Evolutionary conservation across 2,888 invertebrate species (phyloP).

Genomic region (Galeruca laticollis): DNA sequence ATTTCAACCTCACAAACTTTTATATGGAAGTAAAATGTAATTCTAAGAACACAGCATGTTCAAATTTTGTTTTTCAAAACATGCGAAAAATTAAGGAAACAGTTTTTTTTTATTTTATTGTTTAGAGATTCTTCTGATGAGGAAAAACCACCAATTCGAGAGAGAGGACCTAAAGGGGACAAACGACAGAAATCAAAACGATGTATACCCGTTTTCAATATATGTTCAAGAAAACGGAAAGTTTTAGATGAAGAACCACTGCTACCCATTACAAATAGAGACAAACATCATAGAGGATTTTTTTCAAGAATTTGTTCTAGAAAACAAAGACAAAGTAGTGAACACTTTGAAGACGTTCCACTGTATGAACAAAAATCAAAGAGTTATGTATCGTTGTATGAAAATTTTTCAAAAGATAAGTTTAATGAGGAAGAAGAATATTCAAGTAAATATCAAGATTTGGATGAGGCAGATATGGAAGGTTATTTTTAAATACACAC

Average conservation of each 20-base stretch:
- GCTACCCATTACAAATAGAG: neutral
- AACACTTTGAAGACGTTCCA: neutral
- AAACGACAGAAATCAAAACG: slow-evolving; percentile 29
- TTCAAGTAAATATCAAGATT: slow-evolving; percentile 8
- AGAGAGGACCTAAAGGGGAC: slow-evolving; percentile 20
- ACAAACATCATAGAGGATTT: neutral
- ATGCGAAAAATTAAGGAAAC: too few relatives aligned
- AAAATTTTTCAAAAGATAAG: neutral
- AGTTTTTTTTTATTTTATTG: neutral
- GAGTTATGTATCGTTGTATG: neutral
- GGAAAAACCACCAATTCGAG: slow-evolving; percentile 43
- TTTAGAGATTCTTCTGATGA: slow-evolving; percentile 62
- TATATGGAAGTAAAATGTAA: too few relatives aligned
- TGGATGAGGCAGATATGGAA: slow-evolving; percentile 39
- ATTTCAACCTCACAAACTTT: too few relatives aligned
- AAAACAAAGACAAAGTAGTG: neutral
- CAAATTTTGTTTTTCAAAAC: slow-evolving; percentile 21
- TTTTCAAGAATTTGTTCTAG: neutral
- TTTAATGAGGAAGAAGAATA: slow-evolving; percentile 35
- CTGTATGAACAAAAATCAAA: neutral
- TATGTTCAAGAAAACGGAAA: neutral
- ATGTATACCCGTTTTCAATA: slow-evolving; percentile 18
- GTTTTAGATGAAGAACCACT: neutral
- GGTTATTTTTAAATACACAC: neutral
- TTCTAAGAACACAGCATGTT: neutral